phyloP scores from a whole-genome alignment of 2,888 invertebrate genomes.

The Ctena decussata region DNA sequence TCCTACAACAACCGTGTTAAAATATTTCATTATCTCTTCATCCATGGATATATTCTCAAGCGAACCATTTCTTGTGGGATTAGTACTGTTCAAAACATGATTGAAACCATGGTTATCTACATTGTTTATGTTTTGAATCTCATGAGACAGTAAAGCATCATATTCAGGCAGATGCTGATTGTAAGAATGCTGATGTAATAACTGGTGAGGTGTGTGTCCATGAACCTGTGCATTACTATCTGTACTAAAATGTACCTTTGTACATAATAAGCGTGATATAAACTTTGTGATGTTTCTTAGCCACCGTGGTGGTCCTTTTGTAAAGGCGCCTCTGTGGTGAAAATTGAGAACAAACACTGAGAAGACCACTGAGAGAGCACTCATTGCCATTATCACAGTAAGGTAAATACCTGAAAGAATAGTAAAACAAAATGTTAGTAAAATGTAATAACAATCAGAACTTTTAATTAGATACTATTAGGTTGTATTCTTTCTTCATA shows the following conservation, averaged over 20 bases:
- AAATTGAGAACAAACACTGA: constrained; percentile 87
- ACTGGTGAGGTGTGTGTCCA: neutral
- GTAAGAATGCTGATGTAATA: neutral
- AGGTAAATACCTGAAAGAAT: constrained; percentile 87
- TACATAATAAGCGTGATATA: constrained; percentile 73
- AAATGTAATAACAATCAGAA: too few relatives aligned
- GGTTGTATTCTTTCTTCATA: too few relatives aligned
- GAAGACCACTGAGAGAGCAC: constrained; percentile 86
- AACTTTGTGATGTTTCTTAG: constrained; percentile 77
- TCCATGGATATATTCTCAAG: constrained; percentile 57
- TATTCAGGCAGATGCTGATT: neutral
- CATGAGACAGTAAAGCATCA: constrained; percentile 31
- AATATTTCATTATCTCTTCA: constrained; percentile 78
- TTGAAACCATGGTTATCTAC: constrained; percentile 23
- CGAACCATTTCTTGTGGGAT: constrained; percentile 17
- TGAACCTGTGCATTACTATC: constrained; percentile 17
- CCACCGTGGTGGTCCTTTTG: constrained; percentile 81
- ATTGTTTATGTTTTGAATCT: constrained; percentile 44
- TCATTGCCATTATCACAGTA: constrained; percentile 87
- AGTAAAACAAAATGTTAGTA: too few relatives aligned
- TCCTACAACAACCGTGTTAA: constrained; percentile 76
- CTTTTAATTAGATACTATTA: too few relatives aligned
- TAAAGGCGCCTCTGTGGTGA: constrained; percentile 83
- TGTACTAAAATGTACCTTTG: constrained; percentile 62
- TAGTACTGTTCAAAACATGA: constrained; percentile 21